Percentiles rank a stretch among this genome's conserved stretches.
Conservation (phyloP, 2,113 vertebrate genomes). For the Lontra canadensis region DNA sequence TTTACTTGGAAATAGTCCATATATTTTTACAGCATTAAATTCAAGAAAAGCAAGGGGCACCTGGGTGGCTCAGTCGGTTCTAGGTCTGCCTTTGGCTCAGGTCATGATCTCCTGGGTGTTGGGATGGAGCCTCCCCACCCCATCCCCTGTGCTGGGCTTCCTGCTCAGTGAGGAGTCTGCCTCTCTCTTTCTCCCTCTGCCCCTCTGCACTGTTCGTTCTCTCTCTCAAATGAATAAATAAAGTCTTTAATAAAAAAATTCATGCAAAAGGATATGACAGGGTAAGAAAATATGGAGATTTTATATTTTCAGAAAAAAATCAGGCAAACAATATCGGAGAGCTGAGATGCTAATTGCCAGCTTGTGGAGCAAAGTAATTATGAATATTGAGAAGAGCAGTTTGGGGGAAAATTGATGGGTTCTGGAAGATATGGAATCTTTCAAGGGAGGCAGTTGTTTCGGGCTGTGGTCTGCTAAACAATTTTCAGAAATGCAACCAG, state of each 20-base stretch:
- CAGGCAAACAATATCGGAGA: neutral
- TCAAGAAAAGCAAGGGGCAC: neutral
- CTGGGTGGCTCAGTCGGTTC: neutral
- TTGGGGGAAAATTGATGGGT: neutral
- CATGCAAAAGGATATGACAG: neutral
- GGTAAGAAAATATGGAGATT: neutral
- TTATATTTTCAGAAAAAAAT: neutral
- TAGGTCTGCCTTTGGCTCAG: neutral
- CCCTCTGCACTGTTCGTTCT: neutral
- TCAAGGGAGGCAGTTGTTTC: neutral
- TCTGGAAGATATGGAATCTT: neutral
- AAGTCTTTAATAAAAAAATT: neutral
- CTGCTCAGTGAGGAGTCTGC: neutral
- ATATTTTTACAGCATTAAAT: constrained; percentile 1
- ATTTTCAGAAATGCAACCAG: neutral
- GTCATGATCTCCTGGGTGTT: neutral
- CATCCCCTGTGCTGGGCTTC: too few relatives aligned
- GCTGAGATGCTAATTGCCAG: neutral
- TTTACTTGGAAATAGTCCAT: constrained; percentile 12
- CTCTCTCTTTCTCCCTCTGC: neutral
- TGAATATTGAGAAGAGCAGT: neutral
- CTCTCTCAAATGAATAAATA: neutral
- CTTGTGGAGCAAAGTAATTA: neutral
- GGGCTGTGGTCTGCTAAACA: neutral
- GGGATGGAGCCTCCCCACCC: neutral